Percentiles rank a stretch among this genome's conserved stretches.
These are phyloP conservation scores for Hormiphora californensis DNA, from an alignment of 37 sponge, comb jelly and placozoan species.

Conservation along the genomic window DNA sequence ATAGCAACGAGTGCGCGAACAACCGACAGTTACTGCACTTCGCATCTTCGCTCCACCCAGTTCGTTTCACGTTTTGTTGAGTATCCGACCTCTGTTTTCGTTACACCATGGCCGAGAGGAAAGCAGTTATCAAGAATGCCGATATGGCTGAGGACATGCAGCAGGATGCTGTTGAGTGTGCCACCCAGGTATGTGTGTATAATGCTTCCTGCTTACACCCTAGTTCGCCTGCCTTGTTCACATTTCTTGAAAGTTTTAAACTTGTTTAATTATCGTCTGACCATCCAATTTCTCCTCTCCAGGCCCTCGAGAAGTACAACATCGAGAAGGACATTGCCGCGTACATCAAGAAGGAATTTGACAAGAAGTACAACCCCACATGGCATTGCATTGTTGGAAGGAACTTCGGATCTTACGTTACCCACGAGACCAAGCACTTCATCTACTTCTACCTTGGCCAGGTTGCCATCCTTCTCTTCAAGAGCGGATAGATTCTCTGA, in stretches of 20 bases:
- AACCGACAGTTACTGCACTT: constrained; percentile 13
- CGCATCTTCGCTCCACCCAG: no score
- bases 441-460: constrained; percentile 99
- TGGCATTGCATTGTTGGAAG: constrained; percentile 99
- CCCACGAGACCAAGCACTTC: constrained; percentile 99
- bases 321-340: constrained; percentile 99
- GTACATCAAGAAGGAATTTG: constrained; percentile 99
- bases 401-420: constrained; percentile 99
- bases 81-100: neutral
- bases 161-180: constrained; percentile 87
- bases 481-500: constrained; percentile 91
- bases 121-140: constrained; percentile 99
- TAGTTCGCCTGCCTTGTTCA: neutral
- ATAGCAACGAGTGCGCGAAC: constrained; percentile 35
- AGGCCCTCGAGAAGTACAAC: constrained; percentile 98
- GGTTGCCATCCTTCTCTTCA: constrained; percentile 97
- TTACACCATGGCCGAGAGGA: constrained; percentile 82
- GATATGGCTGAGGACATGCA: constrained; percentile 99
- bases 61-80: no score
- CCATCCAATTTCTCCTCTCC: neutral
- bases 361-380: constrained; percentile 99
- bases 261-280: neutral
- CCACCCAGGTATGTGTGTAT: constrained; percentile 1
- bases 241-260: neutral
- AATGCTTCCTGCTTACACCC: no score